Evolutionary conservation across 1,140 invertebrate genomes (phyloP).

Genomic region (Drosophila melanogaster): Release_6_plus_ISO1_MT NC_004354.4:4579501-4580000

Average conservation of each 20-base stretch:
- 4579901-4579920: not conserved
- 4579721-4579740: slow-evolving; percentile 17
- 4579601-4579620: slow-evolving; percentile 81
- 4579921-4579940: not conserved
- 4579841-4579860: too few species aligned
- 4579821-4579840: too few species aligned
- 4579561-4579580: slow-evolving; percentile 8
- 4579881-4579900: not conserved
- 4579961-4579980: slow-evolving; percentile 25
- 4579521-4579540: slow-evolving; percentile 54
- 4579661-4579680: slow-evolving; percentile 75
- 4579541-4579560: slow-evolving; percentile 3
- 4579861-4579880: not conserved
- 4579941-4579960: slow-evolving; percentile 12
- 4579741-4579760: slow-evolving; percentile 6
- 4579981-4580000: slow-evolving; percentile 39
- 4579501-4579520: slow-evolving; percentile 1
- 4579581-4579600: slow-evolving; percentile 74
- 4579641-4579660: slow-evolving; percentile 66
- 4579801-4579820: not conserved
- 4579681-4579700: slow-evolving; percentile 57
- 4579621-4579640: slow-evolving; percentile 69
- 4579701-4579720: slow-evolving; percentile 6
- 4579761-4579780: not conserved
- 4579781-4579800: too few species aligned